These are phyloP conservation scores for Orycteropus afer DNA, from an alignment of 2,113 vertebrate genomes.

Conservation along the genomic window DNA sequence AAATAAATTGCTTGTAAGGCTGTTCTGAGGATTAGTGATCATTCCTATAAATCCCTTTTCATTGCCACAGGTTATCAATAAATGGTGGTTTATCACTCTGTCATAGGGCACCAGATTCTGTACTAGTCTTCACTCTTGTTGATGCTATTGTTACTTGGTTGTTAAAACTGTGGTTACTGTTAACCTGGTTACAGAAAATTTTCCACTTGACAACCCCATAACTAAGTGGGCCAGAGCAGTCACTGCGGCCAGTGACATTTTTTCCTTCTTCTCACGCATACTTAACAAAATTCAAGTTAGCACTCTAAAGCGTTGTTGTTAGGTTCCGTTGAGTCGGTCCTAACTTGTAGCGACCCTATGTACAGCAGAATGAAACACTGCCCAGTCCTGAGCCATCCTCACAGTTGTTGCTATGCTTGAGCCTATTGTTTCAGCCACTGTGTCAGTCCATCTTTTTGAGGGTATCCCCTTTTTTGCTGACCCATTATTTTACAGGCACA, in stretches of 20 bases:
- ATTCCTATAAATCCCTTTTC: not conserved
- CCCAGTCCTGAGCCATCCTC: not conserved
- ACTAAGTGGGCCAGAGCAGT: slow-evolving; percentile 47
- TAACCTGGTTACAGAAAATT: slow-evolving; percentile 80
- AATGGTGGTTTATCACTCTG: not conserved
- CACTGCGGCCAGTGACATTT: slow-evolving; percentile 44
- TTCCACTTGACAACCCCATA: slow-evolving; percentile 75
- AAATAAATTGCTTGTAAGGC: not conserved
- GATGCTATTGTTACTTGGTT: slow-evolving; percentile 48
- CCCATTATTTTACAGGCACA: not conserved
- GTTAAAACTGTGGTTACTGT: slow-evolving; percentile 77
- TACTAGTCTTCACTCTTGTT: slow-evolving; percentile 20
- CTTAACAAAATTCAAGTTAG: not conserved
- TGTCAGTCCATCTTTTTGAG: not conserved
- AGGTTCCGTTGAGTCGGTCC: not conserved
- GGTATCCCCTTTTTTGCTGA: not conserved
- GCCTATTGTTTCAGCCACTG: not conserved
- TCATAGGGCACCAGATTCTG: slow-evolving; percentile 10
- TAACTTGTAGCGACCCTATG: not conserved
- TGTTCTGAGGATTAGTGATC: not conserved
- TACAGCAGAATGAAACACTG: not conserved
- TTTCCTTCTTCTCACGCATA: slow-evolving; percentile 54
- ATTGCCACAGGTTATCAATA: not conserved
- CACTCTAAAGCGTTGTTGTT: not conserved
- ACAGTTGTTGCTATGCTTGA: not conserved